A percentile compares a stretch with the other conserved stretches of the same genome.
These are phyloP conservation scores for Drosophila lacertosa DNA, from an alignment of 1,140 invertebrate genomes.

Conservation along the genomic window DNA sequence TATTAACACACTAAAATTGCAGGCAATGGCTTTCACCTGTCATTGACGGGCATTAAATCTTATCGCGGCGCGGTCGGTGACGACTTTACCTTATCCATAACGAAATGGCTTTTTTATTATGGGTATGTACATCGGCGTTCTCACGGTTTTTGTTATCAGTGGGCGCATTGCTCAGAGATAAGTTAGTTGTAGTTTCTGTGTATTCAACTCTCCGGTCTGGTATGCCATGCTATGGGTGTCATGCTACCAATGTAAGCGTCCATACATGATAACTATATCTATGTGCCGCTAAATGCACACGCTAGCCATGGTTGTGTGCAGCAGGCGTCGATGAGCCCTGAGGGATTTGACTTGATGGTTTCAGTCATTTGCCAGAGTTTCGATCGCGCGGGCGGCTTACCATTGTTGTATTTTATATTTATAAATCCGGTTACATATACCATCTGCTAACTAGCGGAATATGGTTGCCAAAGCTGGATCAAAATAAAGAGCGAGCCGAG, in stretches of 20 bases:
- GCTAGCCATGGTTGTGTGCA: slow-evolving; percentile 9
- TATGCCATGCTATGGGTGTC: slow-evolving; percentile 7
- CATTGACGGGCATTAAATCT: slow-evolving; percentile 21
- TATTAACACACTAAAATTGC: neutral
- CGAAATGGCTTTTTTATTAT: slow-evolving; percentile 10
- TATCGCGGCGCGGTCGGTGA: slow-evolving; percentile 37
- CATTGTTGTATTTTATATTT: neutral
- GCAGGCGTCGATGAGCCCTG: slow-evolving; percentile 19
- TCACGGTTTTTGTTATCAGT: slow-evolving; percentile 38
- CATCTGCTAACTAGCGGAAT: slow-evolving; percentile 1
- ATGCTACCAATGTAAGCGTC: slow-evolving; percentile 16
- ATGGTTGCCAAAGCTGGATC: slow-evolving; percentile 9
- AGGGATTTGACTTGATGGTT: slow-evolving; percentile 14
- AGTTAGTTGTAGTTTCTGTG: slow-evolving; percentile 28
- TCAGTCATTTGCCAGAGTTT: slow-evolving; percentile 62
- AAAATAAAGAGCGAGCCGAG: slow-evolving; percentile 17
- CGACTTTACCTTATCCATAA: slow-evolving; percentile 45
- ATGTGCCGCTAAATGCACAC: slow-evolving; percentile 15
- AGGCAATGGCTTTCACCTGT: slow-evolving; percentile 25
- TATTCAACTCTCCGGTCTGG: slow-evolving; percentile 5
- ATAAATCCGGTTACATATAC: slow-evolving; percentile 13
- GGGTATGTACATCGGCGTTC: slow-evolving; percentile 10
- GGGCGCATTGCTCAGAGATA: slow-evolving; percentile 17
- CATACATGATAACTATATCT: slow-evolving; percentile 38
- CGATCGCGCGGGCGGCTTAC: slow-evolving; percentile 40